phyloP scores from a whole-genome alignment of 1,140 invertebrate species.

The Bacillus rossius region DNA sequence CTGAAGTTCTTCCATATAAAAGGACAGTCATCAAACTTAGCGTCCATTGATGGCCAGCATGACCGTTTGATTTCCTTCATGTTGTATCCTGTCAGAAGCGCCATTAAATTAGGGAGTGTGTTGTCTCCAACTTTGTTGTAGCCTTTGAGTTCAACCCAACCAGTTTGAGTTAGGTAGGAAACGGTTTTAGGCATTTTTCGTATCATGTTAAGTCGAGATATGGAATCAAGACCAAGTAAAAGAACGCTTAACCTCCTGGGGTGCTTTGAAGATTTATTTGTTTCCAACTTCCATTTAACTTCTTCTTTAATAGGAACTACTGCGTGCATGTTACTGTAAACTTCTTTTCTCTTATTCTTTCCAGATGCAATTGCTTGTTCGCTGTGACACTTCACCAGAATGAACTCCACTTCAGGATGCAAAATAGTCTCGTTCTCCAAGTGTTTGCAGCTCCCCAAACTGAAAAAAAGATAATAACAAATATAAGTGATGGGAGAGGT shows the following conservation, averaged over 20 bases:
- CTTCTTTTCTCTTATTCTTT: constrained; percentile 31
- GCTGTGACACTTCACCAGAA: constrained; percentile 42
- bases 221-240: constrained; percentile 73
- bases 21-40: constrained; percentile 49
- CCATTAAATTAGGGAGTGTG: constrained; percentile 78
- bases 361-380: constrained; percentile 16
- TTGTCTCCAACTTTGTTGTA: constrained; percentile 70
- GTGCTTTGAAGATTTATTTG: not conserved
- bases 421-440: constrained; percentile 39
- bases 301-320: constrained; percentile 23
- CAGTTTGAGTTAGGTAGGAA: constrained; percentile 53
- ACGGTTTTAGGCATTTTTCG: constrained; percentile 70
- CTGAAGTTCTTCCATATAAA: constrained; percentile 76
- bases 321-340: constrained; percentile 44
- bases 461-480: constrained; percentile 34
- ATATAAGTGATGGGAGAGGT: too few relatives aligned
- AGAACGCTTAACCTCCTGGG: constrained; percentile 51
- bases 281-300: not conserved
- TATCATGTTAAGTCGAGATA: constrained; percentile 70
- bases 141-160: constrained; percentile 50
- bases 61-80: not conserved
- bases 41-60: constrained; percentile 9
- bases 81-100: constrained; percentile 58
- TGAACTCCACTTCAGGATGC: constrained; percentile 37
- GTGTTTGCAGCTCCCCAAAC: constrained; percentile 34